Evolutionary conservation across 2,113 vertebrate genomes (phyloP).

Genomic region (Passer montanus): DNA sequence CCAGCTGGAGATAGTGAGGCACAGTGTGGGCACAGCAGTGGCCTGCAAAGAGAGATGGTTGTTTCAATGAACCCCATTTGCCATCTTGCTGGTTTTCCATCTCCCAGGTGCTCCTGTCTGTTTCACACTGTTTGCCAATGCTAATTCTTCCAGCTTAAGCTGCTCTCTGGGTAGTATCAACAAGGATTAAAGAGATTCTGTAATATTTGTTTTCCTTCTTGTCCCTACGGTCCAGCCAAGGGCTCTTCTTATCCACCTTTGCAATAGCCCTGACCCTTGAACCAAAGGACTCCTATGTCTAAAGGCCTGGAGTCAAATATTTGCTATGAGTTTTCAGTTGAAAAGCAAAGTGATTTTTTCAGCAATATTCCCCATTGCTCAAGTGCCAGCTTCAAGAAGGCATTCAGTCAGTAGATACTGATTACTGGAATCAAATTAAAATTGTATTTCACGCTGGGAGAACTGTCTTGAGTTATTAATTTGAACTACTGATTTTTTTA

Average conservation of each 20-base stretch:
- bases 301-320: not conserved
- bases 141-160: not conserved
- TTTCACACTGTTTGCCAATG: not conserved
- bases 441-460: not conserved
- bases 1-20: not conserved
- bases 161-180: not conserved
- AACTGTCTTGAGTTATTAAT: not conserved
- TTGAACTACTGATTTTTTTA: not conserved
- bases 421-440: not conserved
- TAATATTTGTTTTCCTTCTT: not conserved
- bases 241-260: not conserved
- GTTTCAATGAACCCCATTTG: not conserved
- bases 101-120: not conserved
- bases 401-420: not conserved
- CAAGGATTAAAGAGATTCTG: conserved; percentile 7
- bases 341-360: conserved; percentile 25
- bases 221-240: not conserved
- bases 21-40: not conserved
- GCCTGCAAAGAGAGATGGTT: not conserved
- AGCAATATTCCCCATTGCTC: not conserved
- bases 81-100: not conserved
- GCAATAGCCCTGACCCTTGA: not conserved
- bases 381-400: not conserved
- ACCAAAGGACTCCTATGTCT: not conserved
- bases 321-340: not conserved